Conservation (phyloP, 2,797 vertebrate genomes). For the Heliangelus exortis region DNA sequence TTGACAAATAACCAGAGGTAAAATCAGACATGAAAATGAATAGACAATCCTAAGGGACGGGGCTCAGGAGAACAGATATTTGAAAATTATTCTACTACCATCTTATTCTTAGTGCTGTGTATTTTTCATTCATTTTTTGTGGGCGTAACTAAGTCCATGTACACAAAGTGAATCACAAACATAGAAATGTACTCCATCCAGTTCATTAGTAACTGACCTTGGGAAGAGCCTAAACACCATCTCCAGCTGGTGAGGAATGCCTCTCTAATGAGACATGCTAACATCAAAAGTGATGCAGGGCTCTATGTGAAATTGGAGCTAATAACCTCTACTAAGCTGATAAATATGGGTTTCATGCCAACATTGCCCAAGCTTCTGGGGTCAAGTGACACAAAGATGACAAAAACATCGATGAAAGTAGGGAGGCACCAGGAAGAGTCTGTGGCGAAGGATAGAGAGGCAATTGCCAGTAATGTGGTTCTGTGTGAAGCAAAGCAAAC, state of each 20-base stretch:
- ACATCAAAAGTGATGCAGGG: slow-evolving; percentile 14
- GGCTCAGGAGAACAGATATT: not conserved
- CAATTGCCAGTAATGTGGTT: not conserved
- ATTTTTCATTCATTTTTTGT: not conserved
- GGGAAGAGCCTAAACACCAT: not conserved
- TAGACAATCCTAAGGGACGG: not conserved
- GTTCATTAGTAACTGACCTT: slow-evolving; percentile 15
- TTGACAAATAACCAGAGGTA: slow-evolving; percentile 2
- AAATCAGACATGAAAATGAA: not conserved
- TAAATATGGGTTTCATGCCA: slow-evolving; percentile 1
- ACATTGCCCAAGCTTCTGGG: not conserved
- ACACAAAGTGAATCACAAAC: not conserved
- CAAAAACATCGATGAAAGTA: not conserved
- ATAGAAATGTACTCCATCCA: not conserved
- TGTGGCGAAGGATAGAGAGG: not conserved
- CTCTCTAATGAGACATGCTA: slow-evolving; percentile 30
- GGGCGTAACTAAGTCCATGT: not conserved
- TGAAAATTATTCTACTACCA: not conserved
- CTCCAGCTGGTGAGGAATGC: slow-evolving; percentile 19
- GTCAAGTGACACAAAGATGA: not conserved
- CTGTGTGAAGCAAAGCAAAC: not conserved
- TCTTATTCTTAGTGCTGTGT: not conserved
- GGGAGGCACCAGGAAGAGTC: not conserved
- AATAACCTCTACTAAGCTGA: slow-evolving; percentile 18
- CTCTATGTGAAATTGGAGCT: slow-evolving; percentile 6